These are phyloP conservation scores for Pseudomyrmex cubaensis DNA, from an alignment of 1,140 invertebrate genomes.

Conservation along the genomic window DNA sequence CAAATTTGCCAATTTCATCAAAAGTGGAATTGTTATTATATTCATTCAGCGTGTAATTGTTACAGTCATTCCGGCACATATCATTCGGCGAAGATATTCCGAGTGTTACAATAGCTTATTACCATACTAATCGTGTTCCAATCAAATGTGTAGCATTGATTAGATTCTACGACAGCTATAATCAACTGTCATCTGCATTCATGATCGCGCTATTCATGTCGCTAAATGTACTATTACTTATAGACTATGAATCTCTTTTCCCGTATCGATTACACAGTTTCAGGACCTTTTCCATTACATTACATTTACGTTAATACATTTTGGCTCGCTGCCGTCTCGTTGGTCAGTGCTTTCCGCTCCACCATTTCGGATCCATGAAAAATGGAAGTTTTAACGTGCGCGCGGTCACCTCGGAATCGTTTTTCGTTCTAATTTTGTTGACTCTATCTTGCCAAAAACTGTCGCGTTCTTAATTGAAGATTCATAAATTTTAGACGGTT, in stretches of 20 bases:
- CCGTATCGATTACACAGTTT: constrained; percentile 40
- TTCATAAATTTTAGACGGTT: constrained; percentile 9
- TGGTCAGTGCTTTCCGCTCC: constrained; percentile 19
- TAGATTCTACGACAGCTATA: constrained; percentile 16
- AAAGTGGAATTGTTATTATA: too few relatives aligned
- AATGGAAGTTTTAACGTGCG: constrained; percentile 54
- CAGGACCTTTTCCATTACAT: constrained; percentile 27
- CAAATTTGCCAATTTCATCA: too few relatives aligned
- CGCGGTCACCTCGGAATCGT: constrained; percentile 17
- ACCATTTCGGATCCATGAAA: constrained; percentile 18
- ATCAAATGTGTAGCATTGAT: constrained; percentile 29
- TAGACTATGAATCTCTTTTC: constrained; percentile 24
- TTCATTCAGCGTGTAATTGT: neutral
- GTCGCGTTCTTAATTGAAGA: constrained; percentile 23
- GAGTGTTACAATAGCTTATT: constrained; percentile 18
- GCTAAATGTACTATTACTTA: constrained; percentile 6
- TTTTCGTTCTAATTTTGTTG: constrained; percentile 34
- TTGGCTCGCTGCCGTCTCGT: constrained; percentile 42
- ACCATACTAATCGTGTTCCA: constrained; percentile 32
- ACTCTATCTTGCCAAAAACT: constrained; percentile 2
- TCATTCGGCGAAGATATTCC: neutral
- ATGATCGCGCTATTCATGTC: constrained; percentile 44
- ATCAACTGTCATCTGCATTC: constrained; percentile 44
- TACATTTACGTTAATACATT: constrained; percentile 53
- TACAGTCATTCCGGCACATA: constrained; percentile 1